Conservation (phyloP, 2,797 vertebrate species). For the Malacoctenus gilli region DNA sequence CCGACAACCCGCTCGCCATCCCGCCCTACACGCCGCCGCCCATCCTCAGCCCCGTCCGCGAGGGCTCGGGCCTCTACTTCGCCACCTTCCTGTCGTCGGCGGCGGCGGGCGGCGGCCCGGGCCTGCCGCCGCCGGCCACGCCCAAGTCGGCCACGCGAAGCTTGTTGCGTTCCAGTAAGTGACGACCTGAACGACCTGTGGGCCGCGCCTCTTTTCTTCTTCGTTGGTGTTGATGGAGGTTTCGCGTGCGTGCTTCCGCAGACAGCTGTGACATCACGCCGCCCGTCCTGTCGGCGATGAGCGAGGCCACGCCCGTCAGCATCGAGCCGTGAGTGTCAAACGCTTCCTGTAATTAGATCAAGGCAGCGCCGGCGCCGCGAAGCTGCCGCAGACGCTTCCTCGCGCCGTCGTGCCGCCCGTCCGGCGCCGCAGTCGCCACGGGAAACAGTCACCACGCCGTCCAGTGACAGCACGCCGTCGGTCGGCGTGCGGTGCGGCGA, state of each 20-base stretch:
- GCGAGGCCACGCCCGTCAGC: conserved; percentile 95
- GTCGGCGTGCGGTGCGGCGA: too few species aligned
- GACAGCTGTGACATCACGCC: conserved; percentile 96
- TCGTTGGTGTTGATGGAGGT: background rate
- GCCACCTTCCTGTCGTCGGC: conserved; percentile 92
- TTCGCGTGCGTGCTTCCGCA: conserved; percentile 58
- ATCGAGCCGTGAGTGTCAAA: conserved; percentile 94
- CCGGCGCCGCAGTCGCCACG: too few species aligned
- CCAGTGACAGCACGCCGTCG: too few species aligned
- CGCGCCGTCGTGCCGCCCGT: too few species aligned
- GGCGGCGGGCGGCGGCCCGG: conserved; percentile 77
- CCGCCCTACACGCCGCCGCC: conserved; percentile 97
- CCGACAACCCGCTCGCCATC: conserved; percentile 89
- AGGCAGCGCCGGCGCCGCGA: too few species aligned
- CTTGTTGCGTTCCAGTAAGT: conserved; percentile 94
- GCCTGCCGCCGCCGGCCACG: conserved; percentile 88
- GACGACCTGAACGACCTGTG: background rate
- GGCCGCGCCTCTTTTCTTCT: too few species aligned
- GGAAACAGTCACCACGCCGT: too few species aligned
- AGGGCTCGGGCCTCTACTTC: conserved; percentile 97
- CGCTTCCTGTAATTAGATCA: background rate
- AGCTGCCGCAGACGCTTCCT: too few species aligned
- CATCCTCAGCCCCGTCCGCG: conserved; percentile 96
- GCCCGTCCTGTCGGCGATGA: conserved; percentile 90
- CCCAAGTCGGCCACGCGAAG: conserved; percentile 95